Conservation (phyloP, 2,888 invertebrate genomes). For the Plebejus argus region DNA sequence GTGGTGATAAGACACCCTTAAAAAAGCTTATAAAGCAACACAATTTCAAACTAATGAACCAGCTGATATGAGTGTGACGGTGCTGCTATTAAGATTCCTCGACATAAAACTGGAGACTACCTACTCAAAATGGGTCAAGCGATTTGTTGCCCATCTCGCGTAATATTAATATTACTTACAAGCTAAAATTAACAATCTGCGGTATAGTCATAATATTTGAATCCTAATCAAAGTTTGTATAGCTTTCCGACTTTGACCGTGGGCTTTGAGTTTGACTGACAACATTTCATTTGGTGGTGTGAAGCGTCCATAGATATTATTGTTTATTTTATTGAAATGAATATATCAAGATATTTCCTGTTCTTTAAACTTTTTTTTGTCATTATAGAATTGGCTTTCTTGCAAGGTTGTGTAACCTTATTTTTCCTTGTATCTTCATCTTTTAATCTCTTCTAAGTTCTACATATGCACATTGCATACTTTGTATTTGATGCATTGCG, state of each 20-base stretch:
- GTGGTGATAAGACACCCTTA: neutral
- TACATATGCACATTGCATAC: neutral
- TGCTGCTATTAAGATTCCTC: neutral
- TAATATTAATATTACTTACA: slow-evolving; percentile 5
- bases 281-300: neutral
- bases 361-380: neutral
- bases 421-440: neutral
- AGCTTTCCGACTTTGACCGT: neutral
- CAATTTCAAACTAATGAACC: neutral
- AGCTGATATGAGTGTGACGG: neutral
- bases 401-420: neutral
- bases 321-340: too few relatives aligned
- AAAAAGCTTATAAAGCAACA: neutral
- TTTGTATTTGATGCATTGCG: slow-evolving; percentile 63
- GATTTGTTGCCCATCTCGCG: neutral
- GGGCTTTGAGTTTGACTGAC: neutral
- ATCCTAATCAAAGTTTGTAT: neutral
- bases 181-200: neutral
- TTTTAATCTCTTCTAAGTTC: neutral
- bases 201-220: too few relatives aligned
- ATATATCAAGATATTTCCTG: neutral
- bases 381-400: neutral
- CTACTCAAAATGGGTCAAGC: slow-evolving; percentile 22
- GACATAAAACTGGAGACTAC: neutral
- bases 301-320: too few relatives aligned